A percentile compares a stretch with the other conserved stretches of the same genome.
Conservation (phyloP, 1,140 invertebrate species). For the Dendrolimus punctatus region DNA sequence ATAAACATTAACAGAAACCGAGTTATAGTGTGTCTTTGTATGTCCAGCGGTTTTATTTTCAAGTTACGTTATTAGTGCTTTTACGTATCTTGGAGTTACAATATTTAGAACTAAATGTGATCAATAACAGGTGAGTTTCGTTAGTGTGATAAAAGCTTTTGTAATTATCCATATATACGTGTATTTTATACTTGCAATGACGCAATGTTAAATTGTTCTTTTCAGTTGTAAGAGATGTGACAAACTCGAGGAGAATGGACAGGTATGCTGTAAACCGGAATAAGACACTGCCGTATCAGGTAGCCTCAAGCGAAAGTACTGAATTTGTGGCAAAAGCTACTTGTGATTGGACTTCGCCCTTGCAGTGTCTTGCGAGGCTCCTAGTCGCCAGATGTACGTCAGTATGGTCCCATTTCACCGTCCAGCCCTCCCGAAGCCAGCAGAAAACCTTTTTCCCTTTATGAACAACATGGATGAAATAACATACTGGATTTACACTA, state of each 20-base stretch:
- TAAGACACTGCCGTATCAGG: slow-evolving; percentile 15
- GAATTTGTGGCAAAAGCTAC: slow-evolving; percentile 16
- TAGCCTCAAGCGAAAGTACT: slow-evolving; percentile 26
- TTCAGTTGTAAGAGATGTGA: slow-evolving; percentile 59
- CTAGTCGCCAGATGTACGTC: slow-evolving; percentile 10
- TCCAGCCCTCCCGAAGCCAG: not conserved
- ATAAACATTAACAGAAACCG: no score
- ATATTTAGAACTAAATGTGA: not conserved
- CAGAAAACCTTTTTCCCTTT: slow-evolving; percentile 31
- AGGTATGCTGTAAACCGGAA: slow-evolving; percentile 13
- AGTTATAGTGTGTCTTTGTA: no score
- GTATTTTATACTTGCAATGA: no score
- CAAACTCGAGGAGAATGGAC: slow-evolving; percentile 30
- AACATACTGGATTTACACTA: slow-evolving; percentile 56
- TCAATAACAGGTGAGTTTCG: no score
- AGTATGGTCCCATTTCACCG: slow-evolving; percentile 9
- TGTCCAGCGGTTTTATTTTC: no score
- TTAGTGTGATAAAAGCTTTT: no score
- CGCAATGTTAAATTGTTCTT: slow-evolving; percentile 9
- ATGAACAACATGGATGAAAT: slow-evolving; percentile 64
- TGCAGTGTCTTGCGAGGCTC: slow-evolving; percentile 21
- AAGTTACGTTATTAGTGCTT: no score
- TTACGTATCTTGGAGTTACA: slow-evolving; percentile 2
- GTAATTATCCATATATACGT: no score
- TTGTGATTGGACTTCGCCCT: slow-evolving; percentile 27